Conservation (phyloP, 35 echinoderm and acorn worm species). For the Ophiothrix spiculata region DNA sequence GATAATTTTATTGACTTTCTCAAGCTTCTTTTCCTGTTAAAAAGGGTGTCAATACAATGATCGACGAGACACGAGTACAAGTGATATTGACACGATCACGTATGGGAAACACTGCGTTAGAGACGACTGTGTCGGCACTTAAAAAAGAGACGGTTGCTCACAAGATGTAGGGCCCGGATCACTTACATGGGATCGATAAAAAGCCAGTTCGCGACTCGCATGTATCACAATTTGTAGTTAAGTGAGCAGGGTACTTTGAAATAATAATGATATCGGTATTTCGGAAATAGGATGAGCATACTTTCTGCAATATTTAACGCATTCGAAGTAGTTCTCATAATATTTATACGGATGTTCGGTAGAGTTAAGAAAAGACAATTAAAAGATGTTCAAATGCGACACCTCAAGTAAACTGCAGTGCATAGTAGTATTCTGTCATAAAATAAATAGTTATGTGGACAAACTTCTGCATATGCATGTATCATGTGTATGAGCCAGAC, state of each 20-base stretch:
- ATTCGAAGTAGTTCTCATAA: background rate
- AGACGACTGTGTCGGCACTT: background rate
- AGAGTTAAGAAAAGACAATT: too few relatives aligned
- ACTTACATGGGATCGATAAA: background rate
- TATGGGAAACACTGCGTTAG: too few relatives aligned
- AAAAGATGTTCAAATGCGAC: too few relatives aligned
- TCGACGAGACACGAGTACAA: background rate
- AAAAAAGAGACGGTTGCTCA: background rate
- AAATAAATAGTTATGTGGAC: too few relatives aligned
- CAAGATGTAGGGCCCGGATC: background rate
- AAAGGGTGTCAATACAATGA: background rate
- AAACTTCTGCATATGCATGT: too few relatives aligned
- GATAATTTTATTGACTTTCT: conserved; percentile 1
- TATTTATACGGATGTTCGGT: too few relatives aligned
- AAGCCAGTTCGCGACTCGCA: background rate
- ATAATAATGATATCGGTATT: too few relatives aligned
- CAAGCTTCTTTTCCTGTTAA: conserved; percentile 8
- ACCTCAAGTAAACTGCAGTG: too few relatives aligned
- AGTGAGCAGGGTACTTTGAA: background rate
- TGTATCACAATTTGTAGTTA: background rate
- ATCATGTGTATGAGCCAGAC: too few relatives aligned
- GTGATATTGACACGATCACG: background rate
- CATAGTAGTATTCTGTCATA: too few relatives aligned
- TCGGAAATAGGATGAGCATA: too few relatives aligned
- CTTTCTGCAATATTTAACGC: background rate